Percentiles rank a stretch among this genome's conserved stretches.
These are phyloP conservation scores for Neotoxoptera formosana DNA, from an alignment of 1,140 invertebrate species.

Conservation along the genomic window DNA sequence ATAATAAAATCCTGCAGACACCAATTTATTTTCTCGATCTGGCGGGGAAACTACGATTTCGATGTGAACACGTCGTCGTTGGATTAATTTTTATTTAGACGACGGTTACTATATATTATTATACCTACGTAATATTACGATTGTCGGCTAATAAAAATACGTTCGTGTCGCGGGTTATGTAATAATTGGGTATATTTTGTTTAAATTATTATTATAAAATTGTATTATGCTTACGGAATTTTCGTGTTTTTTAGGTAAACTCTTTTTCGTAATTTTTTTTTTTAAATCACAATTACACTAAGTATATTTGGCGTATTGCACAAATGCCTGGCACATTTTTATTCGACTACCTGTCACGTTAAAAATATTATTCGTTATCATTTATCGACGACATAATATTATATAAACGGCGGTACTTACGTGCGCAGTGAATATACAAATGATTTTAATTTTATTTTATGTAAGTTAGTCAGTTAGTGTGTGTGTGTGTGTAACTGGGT, in stretches of 20 bases:
- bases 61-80: neutral
- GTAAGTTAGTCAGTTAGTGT: too few relatives aligned
- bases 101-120: too few relatives aligned
- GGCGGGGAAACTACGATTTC: neutral
- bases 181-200: neutral
- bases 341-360: neutral
- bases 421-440: neutral
- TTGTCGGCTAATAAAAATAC: neutral
- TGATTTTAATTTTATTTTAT: too few relatives aligned
- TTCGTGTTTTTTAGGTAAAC: neutral
- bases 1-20: neutral
- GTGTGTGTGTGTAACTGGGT: neutral
- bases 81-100: neutral
- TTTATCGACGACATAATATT: too few relatives aligned
- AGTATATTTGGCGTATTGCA: too few relatives aligned
- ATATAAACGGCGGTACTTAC: neutral
- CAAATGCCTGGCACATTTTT: neutral
- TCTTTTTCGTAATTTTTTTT: neutral
- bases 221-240: neutral
- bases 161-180: neutral
- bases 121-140: too few relatives aligned
- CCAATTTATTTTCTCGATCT: neutral
- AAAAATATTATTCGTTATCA: neutral
- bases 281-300: neutral
- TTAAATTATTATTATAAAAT: neutral